phyloP scores from a whole-genome alignment of 2,113 vertebrate genomes.

The Capricornis sumatraensis region DNA sequence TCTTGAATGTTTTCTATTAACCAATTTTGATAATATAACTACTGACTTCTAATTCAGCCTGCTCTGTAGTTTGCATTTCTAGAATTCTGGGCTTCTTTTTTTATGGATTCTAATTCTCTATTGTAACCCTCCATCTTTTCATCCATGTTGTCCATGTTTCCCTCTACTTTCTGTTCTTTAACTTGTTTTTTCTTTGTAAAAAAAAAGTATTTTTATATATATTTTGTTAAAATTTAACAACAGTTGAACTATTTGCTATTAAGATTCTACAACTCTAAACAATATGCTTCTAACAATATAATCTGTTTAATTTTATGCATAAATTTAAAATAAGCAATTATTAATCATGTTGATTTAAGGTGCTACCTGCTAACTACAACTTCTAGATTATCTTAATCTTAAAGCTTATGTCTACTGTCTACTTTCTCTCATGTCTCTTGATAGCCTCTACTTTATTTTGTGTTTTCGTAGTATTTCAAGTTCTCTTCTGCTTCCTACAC shows the following conservation, averaged over 20 bases:
- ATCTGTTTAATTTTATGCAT: neutral
- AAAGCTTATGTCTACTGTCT: neutral
- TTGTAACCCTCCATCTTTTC: neutral
- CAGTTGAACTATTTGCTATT: neutral
- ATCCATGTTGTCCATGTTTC: neutral
- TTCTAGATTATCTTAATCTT: neutral
- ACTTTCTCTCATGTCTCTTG: neutral
- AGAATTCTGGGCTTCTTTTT: neutral
- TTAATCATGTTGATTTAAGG: neutral
- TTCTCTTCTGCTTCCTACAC: neutral
- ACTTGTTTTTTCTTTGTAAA: neutral
- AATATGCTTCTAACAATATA: neutral
- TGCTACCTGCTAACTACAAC: neutral
- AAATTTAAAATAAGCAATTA: neutral
- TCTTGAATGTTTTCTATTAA: neutral
- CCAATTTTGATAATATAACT: neutral
- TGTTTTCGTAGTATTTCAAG: neutral
- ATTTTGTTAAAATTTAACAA: neutral
- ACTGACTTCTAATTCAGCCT: neutral
- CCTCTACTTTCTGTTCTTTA: neutral
- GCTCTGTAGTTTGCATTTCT: neutral
- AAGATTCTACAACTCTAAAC: neutral
- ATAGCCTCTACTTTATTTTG: neutral
- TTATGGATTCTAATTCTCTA: neutral
- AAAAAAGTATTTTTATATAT: neutral